These are phyloP conservation scores for Panopea generosa DNA, from an alignment of 2,888 invertebrate species.

Conservation along the genomic window DNA sequence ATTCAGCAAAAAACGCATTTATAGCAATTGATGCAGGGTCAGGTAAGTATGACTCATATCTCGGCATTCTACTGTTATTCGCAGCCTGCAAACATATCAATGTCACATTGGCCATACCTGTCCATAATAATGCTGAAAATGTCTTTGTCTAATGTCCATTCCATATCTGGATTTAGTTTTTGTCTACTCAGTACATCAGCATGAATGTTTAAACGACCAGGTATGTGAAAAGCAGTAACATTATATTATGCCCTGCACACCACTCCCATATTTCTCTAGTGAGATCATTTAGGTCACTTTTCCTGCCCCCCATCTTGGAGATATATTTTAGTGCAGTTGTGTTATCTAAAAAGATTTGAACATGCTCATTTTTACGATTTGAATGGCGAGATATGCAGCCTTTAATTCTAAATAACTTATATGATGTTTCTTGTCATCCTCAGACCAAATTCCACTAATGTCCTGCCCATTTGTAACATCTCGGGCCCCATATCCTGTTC, in stretches of 20 bases:
- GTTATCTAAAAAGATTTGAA: slow-evolving; percentile 31
- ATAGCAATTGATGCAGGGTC: too few species aligned
- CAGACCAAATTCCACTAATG: slow-evolving; percentile 25
- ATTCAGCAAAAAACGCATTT: too few species aligned
- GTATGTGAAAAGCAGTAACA: slow-evolving; percentile 31
- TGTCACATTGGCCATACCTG: too few species aligned
- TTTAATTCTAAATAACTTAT: slow-evolving; percentile 37
- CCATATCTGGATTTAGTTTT: slow-evolving; percentile 23
- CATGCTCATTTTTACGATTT: slow-evolving; percentile 15
- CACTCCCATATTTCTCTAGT: slow-evolving; percentile 25
- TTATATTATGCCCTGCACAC: slow-evolving; percentile 19
- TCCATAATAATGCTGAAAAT: not conserved
- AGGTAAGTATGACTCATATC: too few species aligned
- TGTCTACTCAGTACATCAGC: slow-evolving; percentile 32
- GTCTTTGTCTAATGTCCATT: slow-evolving; percentile 16
- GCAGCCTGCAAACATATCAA: too few species aligned
- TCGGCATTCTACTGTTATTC: too few species aligned
- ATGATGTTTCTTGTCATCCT: slow-evolving; percentile 11
- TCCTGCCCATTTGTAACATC: not conserved
- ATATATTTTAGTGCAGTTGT: slow-evolving; percentile 34
- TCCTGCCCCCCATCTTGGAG: slow-evolving; percentile 36
- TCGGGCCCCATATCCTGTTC: slow-evolving; percentile 25
- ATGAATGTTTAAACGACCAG: slow-evolving; percentile 20
- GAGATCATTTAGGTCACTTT: slow-evolving; percentile 19
- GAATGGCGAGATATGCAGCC: slow-evolving; percentile 24